Base-by-base conservation (phyloP, 2,113 vertebrate species). In the Otolemur garnettii region DNA sequence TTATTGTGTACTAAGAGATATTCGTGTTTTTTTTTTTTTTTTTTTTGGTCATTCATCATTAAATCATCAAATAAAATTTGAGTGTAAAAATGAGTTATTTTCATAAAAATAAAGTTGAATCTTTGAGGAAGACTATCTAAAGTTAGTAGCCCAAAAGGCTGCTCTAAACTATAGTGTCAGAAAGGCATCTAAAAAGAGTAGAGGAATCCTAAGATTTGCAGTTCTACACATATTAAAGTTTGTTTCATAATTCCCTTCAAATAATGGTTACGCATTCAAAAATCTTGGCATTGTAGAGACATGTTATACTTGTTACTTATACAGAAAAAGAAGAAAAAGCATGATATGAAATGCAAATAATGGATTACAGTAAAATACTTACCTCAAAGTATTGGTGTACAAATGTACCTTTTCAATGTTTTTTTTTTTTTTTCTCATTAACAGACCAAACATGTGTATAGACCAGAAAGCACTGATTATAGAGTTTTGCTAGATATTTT, bases 241-340 rank as follows among this genome's bases (percentile, higher is more conserved):
- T 80, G 38, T 4, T 83, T 91, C 33, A 81, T 64, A 90, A 90
- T 87, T 92, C 26, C 42, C 28, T 96, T 95, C 35, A 82, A 89
- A 86, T 82, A 64, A 5, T 59, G 35, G 1, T 66, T 90, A 12
- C 28, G 53, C 24, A 19, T 83, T 92, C 68, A 22, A 85, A 74
- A 92, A 80, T 3, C 4, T 81, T 94, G 22, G 22, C 75, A 14
- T 50, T 71, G 12, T 59, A 77, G 15, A 79, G 30, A 5, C 55
- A 38, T 85, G 42, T 62, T 71, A 35, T 78, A 35, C 77, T 15
- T 50, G 11, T 72, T 79, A 33, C 81, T 94, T 66, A 75, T 35
- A 74, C 10, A 50, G 42, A 28, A 78, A 72, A 64, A 72, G 8
- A n/a, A 22, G 75, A 69, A 64, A 30, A 74, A 72, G 59, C 4